These are phyloP conservation scores for Drosophila merina DNA, from an alignment of 2,888 invertebrate genomes.

Conservation along the genomic window DNA sequence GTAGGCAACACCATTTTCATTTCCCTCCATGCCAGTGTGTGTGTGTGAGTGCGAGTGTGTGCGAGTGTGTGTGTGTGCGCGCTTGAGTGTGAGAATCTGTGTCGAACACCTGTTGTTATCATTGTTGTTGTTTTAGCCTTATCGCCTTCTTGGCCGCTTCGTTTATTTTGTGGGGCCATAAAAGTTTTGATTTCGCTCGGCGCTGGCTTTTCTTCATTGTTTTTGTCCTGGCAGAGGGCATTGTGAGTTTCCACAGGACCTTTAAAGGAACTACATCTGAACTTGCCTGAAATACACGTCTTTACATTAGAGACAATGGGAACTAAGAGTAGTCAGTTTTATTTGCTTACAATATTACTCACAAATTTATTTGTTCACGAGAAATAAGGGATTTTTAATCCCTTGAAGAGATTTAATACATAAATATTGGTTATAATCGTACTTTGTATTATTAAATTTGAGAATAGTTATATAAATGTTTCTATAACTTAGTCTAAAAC, in stretches of 20 bases:
- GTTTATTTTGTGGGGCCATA: constrained; percentile 39
- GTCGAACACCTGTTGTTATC: constrained; percentile 71
- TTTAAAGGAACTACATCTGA: neutral
- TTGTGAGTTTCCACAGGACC: neutral
- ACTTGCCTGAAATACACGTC: neutral
- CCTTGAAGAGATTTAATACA: no score
- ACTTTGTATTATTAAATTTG: no score
- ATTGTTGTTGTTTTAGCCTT: constrained; percentile 38
- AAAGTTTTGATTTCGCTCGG: constrained; percentile 60
- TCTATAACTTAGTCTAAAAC: no score
- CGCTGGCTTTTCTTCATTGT: constrained; percentile 21
- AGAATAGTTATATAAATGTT: no score
- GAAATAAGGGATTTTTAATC: no score
- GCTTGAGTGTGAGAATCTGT: constrained; percentile 34
- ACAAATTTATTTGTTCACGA: no score
- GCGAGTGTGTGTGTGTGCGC: neutral
- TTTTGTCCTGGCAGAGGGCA: constrained; percentile 1
- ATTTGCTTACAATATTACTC: no score
- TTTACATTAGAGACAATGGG: neutral
- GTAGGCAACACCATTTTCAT: constrained; percentile 58
- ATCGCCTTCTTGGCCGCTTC: constrained; percentile 40
- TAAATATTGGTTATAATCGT: no score
- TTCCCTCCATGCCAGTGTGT: constrained; percentile 15
- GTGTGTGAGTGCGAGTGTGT: constrained; percentile 6
- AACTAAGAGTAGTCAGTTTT: neutral